Conservation (phyloP, 2,888 invertebrate species). For the Steinernema hermaphroditum region DNA sequence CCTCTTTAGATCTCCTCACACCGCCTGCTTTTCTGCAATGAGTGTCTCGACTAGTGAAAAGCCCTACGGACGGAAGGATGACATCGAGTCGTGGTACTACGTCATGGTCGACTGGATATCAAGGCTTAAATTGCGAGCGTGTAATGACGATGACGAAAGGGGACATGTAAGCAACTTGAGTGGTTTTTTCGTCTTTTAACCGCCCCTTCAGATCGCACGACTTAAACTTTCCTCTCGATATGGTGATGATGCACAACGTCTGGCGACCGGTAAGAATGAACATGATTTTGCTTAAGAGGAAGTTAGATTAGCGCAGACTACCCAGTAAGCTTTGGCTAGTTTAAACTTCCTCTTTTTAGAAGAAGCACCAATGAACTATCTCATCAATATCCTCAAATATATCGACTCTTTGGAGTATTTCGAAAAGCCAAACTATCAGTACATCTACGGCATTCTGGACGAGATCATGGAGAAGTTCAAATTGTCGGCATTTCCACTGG, state of each 20-base stretch:
- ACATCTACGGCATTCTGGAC: neutral
- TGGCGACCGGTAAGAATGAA: neutral
- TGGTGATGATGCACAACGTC: neutral
- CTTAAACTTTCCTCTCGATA: neutral
- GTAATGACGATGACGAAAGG: constrained; percentile 7
- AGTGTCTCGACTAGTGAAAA: neutral
- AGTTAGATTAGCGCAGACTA: neutral
- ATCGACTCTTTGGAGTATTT: neutral
- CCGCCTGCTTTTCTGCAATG: neutral
- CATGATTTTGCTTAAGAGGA: too few relatives aligned
- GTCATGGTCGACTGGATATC: neutral
- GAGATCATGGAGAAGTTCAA: neutral
- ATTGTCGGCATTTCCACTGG: neutral
- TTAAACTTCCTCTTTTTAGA: neutral
- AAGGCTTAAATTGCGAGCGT: neutral
- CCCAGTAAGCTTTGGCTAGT: neutral
- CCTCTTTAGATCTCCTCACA: neutral
- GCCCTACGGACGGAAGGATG: constrained; percentile 11
- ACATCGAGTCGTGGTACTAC: constrained; percentile 15
- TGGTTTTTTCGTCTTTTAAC: too few relatives aligned
- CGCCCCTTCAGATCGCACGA: too few relatives aligned
- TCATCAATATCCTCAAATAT: neutral
- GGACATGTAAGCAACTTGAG: neutral
- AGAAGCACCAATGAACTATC: neutral
- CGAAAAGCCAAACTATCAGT: neutral